A percentile compares a stretch with the other conserved stretches of the same genome.
These are phyloP conservation scores for Leptatherina wallacei DNA, from an alignment of 2,797 vertebrate genomes.

Conservation along the genomic window DNA sequence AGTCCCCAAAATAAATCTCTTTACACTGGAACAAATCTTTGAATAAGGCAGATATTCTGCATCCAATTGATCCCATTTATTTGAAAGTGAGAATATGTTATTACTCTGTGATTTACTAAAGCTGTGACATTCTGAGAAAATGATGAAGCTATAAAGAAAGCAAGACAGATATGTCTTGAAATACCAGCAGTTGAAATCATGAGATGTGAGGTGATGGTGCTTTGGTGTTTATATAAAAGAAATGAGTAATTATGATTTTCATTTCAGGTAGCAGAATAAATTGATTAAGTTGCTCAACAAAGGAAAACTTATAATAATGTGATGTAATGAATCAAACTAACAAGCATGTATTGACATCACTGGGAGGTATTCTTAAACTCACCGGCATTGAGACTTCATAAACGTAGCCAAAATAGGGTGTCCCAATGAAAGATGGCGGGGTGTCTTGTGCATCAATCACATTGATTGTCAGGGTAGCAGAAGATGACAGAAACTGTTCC, in stretches of 20 bases:
- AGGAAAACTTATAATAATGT: not conserved
- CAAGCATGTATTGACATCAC: not conserved
- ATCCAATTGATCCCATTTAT: not conserved
- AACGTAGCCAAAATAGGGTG: slow-evolving; percentile 93
- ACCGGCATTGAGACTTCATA: slow-evolving; percentile 92
- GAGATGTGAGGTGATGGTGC: not conserved
- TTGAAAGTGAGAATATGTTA: slow-evolving; percentile 37
- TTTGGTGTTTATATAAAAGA: slow-evolving; percentile 1
- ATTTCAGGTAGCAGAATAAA: not conserved
- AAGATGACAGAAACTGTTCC: slow-evolving; percentile 89
- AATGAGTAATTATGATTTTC: not conserved
- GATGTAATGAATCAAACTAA: not conserved
- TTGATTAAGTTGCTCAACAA: not conserved
- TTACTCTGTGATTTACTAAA: slow-evolving; percentile 10
- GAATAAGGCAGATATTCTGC: too few species aligned
- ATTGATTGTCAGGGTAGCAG: slow-evolving; percentile 91
- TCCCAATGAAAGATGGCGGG: slow-evolving; percentile 90
- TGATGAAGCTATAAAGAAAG: slow-evolving; percentile 10
- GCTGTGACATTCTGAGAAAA: slow-evolving; percentile 49
- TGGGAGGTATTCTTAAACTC: slow-evolving; percentile 65
- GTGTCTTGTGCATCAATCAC: slow-evolving; percentile 94
- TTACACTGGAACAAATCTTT: too few species aligned
- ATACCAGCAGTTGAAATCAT: slow-evolving; percentile 40
- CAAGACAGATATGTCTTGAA: not conserved
- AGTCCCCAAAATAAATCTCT: too few species aligned